A percentile compares a stretch with the other conserved stretches of the same genome.
These are phyloP conservation scores for Psittacula echo DNA, from an alignment of 2,797 vertebrate species.

Conservation along the genomic window DNA sequence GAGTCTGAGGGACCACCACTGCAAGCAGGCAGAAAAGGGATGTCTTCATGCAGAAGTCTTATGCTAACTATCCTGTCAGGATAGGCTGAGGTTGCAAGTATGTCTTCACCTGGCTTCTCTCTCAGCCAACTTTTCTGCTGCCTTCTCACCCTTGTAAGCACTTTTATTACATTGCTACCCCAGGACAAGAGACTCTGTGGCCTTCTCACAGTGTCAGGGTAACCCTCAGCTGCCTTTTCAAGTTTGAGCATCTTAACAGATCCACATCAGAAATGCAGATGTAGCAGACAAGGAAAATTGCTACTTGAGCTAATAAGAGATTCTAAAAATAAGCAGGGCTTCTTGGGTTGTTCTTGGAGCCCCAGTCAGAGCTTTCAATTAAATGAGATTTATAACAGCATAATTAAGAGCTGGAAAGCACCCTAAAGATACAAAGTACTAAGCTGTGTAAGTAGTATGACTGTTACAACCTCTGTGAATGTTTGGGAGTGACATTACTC, in stretches of 20 bases:
- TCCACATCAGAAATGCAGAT: background rate
- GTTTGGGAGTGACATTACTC: background rate
- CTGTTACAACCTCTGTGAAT: background rate
- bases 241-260: background rate
- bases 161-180: background rate
- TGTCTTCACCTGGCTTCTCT: background rate
- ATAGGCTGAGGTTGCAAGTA: background rate
- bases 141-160: background rate
- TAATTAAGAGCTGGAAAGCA: constrained; percentile 24
- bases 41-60: background rate
- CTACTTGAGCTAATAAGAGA: background rate
- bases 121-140: background rate
- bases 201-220: background rate
- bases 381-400: background rate
- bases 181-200: background rate
- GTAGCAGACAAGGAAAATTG: background rate
- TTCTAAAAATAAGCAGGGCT: constrained; percentile 15
- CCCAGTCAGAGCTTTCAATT: background rate
- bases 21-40: background rate
- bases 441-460: background rate
- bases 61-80: background rate
- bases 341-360: background rate
- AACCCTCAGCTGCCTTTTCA: background rate
- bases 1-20: background rate
- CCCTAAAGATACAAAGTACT: background rate